Conservation (phyloP, 2,888 invertebrate genomes). For the Andrena praecox region DNA sequence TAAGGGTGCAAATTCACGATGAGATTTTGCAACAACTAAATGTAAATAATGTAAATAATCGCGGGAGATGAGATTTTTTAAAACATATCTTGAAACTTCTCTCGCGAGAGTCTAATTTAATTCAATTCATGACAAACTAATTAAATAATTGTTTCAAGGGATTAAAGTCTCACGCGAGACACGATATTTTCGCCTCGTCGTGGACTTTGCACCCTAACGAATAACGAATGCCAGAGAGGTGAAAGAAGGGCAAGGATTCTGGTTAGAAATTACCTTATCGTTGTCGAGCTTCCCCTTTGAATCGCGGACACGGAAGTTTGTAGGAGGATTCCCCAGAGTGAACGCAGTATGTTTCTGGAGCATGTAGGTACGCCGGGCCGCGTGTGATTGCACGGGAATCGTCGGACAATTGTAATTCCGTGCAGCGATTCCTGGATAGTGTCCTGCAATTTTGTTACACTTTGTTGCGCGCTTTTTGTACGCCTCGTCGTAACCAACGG, state of each 20-base stretch:
- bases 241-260: neutral
- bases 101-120: no score
- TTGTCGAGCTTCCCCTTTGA: neutral
- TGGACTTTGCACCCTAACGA: no score
- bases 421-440: slow-evolving; percentile 48
- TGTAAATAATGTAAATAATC: no score
- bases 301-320: slow-evolving; percentile 16
- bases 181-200: no score
- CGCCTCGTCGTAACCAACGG: slow-evolving; percentile 40
- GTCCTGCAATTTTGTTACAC: slow-evolving; percentile 59
- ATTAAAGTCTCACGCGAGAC: no score
- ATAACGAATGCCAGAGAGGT: neutral
- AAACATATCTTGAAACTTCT: no score
- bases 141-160: no score
- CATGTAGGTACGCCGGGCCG: neutral
- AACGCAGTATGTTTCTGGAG: neutral
- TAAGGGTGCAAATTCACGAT: no score
- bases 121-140: no score
- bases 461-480: slow-evolving; percentile 54
- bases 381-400: slow-evolving; percentile 34
- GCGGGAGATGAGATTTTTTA: no score
- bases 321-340: slow-evolving; percentile 12
- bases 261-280: neutral
- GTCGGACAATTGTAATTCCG: slow-evolving; percentile 46
- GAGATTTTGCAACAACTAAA: no score